Evolutionary conservation across 2,113 vertebrate species (phyloP).

Genomic region (Alouatta palliata): DNA sequence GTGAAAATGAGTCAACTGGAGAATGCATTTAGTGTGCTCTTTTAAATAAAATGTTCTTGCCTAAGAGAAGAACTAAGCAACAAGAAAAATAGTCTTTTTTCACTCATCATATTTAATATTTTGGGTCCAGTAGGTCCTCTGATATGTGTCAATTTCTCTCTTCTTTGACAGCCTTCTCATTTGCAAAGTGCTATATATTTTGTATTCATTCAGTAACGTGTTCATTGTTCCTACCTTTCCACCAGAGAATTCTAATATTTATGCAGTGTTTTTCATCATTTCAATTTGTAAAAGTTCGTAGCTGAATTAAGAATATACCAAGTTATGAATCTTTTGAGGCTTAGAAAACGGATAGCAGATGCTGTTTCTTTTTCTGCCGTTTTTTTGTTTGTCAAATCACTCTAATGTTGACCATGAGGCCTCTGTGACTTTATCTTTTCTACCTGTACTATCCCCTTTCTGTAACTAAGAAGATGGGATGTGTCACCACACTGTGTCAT

Average conservation of each 20-base stretch:
- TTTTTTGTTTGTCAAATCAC: slow-evolving; percentile 71
- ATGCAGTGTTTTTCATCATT: slow-evolving; percentile 64
- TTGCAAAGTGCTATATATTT: slow-evolving; percentile 68
- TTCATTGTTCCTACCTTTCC: slow-evolving; percentile 56
- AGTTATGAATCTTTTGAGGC: slow-evolving; percentile 72
- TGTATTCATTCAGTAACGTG: slow-evolving; percentile 50
- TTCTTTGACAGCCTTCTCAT: slow-evolving; percentile 56
- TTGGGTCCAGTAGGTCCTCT: background rate
- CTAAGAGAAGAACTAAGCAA: slow-evolving; percentile 43
- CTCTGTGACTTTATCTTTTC: slow-evolving; percentile 71
- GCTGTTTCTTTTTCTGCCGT: slow-evolving; percentile 62
- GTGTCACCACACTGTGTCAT: background rate
- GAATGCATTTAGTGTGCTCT: slow-evolving; percentile 53
- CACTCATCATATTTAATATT: background rate
- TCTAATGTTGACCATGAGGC: slow-evolving; percentile 69
- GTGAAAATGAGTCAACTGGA: slow-evolving; percentile 38
- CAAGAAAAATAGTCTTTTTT: slow-evolving; percentile 1
- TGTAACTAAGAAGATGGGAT: slow-evolving; percentile 52
- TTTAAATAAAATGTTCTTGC: slow-evolving; percentile 68
- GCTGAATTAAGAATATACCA: slow-evolving; percentile 73
- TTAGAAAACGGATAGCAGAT: slow-evolving; percentile 71
- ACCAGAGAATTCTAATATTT: slow-evolving; percentile 70
- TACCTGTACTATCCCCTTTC: slow-evolving; percentile 28
- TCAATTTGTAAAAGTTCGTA: slow-evolving; percentile 70
- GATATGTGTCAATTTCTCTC: background rate